A percentile compares a stretch with the other conserved stretches of the same genome.
Conservation (phyloP, 2,797 vertebrate genomes). For the Sebastes variabilis region DNA sequence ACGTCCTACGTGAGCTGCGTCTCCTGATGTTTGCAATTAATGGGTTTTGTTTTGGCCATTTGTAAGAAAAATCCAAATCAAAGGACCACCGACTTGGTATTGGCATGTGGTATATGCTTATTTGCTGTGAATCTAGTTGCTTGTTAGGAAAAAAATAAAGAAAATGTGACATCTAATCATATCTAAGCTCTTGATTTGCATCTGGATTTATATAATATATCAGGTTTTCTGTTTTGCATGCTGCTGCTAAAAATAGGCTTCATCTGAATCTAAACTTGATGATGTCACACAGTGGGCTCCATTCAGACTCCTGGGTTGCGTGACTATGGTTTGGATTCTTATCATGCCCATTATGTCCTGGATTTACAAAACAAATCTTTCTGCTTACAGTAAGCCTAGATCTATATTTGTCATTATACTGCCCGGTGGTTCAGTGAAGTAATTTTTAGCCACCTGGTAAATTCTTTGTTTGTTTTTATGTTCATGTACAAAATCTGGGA, state of each 20-base stretch:
- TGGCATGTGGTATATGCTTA: background rate
- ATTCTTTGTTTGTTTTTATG: too few species aligned
- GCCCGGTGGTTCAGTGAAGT: background rate
- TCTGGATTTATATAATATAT: too few species aligned
- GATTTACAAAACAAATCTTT: background rate
- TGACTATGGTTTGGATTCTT: too few species aligned
- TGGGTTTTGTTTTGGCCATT: too few species aligned
- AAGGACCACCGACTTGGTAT: too few species aligned
- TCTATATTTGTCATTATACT: background rate
- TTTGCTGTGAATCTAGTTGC: background rate
- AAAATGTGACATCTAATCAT: background rate
- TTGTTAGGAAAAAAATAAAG: background rate
- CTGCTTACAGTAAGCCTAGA: background rate
- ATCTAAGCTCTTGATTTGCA: background rate
- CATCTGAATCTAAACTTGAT: background rate
- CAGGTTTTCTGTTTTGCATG: background rate
- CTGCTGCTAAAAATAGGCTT: background rate
- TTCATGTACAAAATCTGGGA: background rate
- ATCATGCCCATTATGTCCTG: too few species aligned
- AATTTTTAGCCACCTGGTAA: too few species aligned
- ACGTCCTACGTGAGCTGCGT: too few species aligned
- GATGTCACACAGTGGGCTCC: background rate
- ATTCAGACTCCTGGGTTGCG: background rate
- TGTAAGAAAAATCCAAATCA: too few species aligned
- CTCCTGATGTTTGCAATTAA: too few species aligned